phyloP scores from a whole-genome alignment of 2,113 vertebrate genomes.

The Xyliphius kryptos region DNA sequence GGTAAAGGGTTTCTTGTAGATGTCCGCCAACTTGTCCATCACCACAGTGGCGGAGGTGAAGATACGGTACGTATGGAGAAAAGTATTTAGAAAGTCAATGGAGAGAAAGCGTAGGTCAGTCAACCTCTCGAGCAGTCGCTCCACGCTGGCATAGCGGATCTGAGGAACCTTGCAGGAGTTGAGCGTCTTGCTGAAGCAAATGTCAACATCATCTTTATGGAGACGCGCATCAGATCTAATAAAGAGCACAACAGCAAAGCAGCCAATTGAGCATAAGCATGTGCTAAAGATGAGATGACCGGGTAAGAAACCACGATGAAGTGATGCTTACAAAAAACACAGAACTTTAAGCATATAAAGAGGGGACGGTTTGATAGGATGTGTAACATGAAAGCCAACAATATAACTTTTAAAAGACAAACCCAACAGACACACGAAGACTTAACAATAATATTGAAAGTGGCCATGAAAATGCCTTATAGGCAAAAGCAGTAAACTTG shows the following conservation, averaged over 20 bases:
- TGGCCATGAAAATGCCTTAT: constrained; percentile 12
- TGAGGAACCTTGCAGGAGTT: too few relatives aligned
- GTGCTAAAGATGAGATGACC: background rate
- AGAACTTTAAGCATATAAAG: background rate
- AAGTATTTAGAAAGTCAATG: constrained; percentile 98
- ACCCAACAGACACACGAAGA: too few relatives aligned
- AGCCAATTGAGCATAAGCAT: constrained; percentile 1
- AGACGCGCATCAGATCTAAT: constrained; percentile 89
- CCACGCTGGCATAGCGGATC: constrained; percentile 91
- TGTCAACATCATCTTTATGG: constrained; percentile 93
- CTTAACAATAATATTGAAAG: background rate
- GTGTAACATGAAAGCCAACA: background rate
- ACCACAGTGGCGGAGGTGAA: constrained; percentile 86
- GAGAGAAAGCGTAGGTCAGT: constrained; percentile 95
- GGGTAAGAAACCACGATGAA: background rate
- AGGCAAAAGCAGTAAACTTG: constrained; percentile 17
- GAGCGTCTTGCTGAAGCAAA: constrained; percentile 99
- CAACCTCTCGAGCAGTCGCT: constrained; percentile 89
- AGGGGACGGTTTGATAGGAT: background rate
- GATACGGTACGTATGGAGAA: constrained; percentile 95
- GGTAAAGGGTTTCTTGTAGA: constrained; percentile 92
- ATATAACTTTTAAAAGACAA: too few relatives aligned
- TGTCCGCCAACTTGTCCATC: constrained; percentile 90
- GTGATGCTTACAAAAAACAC: background rate
- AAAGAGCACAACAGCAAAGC: constrained; percentile 49